These are phyloP conservation scores for Zosterops hypoxanthus DNA, from an alignment of 2,113 vertebrate species.

Conservation along the genomic window DNA sequence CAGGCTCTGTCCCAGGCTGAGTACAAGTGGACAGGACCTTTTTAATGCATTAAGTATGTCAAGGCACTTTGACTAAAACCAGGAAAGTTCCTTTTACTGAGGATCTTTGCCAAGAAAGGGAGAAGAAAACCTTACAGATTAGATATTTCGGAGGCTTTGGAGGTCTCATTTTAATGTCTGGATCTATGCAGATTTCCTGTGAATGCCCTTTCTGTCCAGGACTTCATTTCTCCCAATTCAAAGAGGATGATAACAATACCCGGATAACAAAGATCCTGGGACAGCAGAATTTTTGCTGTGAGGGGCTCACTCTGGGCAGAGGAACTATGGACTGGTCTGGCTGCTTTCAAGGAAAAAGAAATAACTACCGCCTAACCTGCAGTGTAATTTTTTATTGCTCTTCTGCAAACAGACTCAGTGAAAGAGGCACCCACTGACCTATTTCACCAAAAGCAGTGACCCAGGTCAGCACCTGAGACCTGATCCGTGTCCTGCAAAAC, in stretches of 20 bases:
- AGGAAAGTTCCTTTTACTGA: not conserved
- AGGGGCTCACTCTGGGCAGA: not conserved
- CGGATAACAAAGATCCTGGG: not conserved
- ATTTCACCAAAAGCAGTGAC: not conserved
- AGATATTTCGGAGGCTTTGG: not conserved
- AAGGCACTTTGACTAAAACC: not conserved
- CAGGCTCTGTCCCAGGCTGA: not conserved
- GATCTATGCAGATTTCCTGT: not conserved
- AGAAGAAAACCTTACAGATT: fast-evolving
- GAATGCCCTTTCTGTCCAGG: not conserved
- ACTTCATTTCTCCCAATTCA: not conserved
- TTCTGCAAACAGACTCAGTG: not conserved
- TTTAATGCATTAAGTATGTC: not conserved
- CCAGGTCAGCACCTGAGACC: not conserved
- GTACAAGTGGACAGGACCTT: not conserved
- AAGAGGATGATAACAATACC: too few relatives aligned
- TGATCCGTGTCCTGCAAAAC: not conserved
- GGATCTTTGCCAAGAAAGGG: not conserved
- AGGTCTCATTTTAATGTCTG: not conserved
- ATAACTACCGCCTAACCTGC: not conserved
- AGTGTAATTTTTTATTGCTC: not conserved
- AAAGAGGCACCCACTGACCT: not conserved
- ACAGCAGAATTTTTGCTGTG: not conserved
- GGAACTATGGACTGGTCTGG: not conserved
- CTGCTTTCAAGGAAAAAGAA: not conserved